phyloP scores from a whole-genome alignment of 2,888 invertebrate genomes.

The Lasioglossum figueresi region DNA sequence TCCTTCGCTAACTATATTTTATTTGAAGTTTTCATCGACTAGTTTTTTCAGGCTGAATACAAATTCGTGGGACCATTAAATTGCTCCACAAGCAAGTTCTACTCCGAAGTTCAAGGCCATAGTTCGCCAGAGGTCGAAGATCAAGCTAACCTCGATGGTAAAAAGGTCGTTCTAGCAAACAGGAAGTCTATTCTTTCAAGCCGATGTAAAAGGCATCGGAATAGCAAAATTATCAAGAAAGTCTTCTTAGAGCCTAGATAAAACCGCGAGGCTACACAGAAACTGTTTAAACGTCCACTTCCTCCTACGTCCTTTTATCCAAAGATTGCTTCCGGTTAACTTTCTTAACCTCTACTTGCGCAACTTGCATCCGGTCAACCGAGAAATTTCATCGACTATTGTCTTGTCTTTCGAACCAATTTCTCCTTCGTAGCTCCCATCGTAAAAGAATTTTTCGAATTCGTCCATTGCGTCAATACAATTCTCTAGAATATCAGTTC shows the following conservation, averaged over 20 bases:
- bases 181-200: not conserved
- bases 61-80: not conserved
- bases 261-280: not conserved
- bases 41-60: not conserved
- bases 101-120: not conserved
- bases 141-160: not conserved
- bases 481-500: too few relatives aligned
- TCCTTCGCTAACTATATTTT: not conserved
- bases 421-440: not conserved
- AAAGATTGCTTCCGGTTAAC: conserved; percentile 1
- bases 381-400: not conserved
- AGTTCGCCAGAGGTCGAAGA: not conserved
- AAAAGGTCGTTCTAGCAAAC: not conserved
- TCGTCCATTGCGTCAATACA: too few relatives aligned
- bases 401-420: not conserved
- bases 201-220: not conserved
- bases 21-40: not conserved
- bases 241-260: not conserved
- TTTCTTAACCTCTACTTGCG: not conserved
- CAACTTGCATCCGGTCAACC: not conserved
- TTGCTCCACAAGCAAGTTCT: not conserved
- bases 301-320: not conserved
- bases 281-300: conserved; percentile 7
- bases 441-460: not conserved
- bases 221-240: not conserved